Evolutionary conservation across 1,140 invertebrate genomes (phyloP).

Genomic region (Coenobita brevimanus): DNA sequence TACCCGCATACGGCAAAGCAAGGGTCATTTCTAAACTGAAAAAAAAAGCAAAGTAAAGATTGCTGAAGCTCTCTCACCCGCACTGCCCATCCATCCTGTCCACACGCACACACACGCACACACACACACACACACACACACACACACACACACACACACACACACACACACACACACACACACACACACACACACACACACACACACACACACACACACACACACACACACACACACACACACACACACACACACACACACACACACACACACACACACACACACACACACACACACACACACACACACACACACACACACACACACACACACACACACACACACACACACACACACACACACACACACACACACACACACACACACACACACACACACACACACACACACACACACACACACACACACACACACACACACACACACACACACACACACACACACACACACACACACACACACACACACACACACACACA

Average conservation of each 20-base stretch:
- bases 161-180: neutral
- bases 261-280: conserved; percentile 3
- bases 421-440: conserved; percentile 32
- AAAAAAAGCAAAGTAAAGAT: neutral
- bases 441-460: neutral
- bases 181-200: conserved; percentile 30
- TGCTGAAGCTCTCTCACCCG: neutral
- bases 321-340: conserved; percentile 23
- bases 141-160: conserved; percentile 1
- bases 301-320: conserved; percentile 31
- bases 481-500: neutral
- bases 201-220: conserved; percentile 18
- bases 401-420: conserved; percentile 28
- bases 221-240: conserved; percentile 5
- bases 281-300: neutral
- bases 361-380: conserved; percentile 40
- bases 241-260: conserved; percentile 14
- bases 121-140: conserved; percentile 23
- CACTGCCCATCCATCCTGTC: neutral
- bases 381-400: conserved; percentile 19
- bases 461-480: conserved; percentile 3
- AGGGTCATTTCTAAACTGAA: neutral
- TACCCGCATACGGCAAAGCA: neutral
- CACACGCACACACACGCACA: too few relatives aligned
- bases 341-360: neutral